Evolutionary conservation across 2,797 vertebrate genomes (phyloP).

Genomic region (Antennarius maculatus): DNA sequence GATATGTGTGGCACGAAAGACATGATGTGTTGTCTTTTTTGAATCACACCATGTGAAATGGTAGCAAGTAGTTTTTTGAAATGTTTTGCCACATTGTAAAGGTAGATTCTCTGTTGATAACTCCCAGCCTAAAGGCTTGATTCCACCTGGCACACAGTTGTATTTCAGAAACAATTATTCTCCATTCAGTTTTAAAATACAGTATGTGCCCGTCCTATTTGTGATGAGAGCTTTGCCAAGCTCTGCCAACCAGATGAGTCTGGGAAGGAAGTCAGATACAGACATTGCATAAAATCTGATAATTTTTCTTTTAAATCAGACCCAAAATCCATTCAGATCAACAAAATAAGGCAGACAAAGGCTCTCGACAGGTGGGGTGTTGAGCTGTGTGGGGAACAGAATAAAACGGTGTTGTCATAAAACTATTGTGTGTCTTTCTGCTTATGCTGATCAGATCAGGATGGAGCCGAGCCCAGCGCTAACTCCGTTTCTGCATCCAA

Average conservation of each 20-base stretch:
- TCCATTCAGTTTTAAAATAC: background rate
- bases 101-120: background rate
- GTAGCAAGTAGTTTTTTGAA: background rate
- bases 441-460: slow-evolving; percentile 84
- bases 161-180: background rate
- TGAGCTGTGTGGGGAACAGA: too few species aligned
- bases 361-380: background rate
- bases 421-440: background rate
- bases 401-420: background rate
- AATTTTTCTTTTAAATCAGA: too few species aligned
- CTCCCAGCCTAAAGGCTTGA: background rate
- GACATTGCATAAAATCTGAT: too few species aligned
- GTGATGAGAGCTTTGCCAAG: background rate
- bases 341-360: background rate
- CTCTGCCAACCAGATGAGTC: too few species aligned
- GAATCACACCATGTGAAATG: too few species aligned
- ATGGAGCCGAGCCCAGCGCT: slow-evolving; percentile 91
- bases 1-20: too few species aligned
- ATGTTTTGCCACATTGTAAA: background rate
- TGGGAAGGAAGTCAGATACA: too few species aligned
- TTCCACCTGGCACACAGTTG: background rate
- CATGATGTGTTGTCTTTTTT: too few species aligned
- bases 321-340: background rate
- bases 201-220: background rate
- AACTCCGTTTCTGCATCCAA: slow-evolving; percentile 90